Base-by-base conservation (phyloP, 2,888 invertebrate genomes). In the Eulithis prunata region DNA sequence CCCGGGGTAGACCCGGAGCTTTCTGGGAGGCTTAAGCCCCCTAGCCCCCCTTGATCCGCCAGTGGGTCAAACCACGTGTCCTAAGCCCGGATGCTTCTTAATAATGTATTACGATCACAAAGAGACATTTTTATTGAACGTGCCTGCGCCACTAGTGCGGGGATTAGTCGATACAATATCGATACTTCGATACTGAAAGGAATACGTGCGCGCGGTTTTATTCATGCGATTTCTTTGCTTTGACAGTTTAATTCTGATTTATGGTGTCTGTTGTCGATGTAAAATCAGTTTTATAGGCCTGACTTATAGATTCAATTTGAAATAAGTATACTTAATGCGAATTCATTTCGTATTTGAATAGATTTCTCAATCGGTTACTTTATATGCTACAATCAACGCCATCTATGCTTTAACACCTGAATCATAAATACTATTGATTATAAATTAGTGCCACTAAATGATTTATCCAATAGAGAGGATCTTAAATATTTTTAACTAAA, bases 131-230 rank as follows among this genome's bases (percentile, higher is more conserved):
- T 68, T 68, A 68, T 68, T 68, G 64, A 64, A 52, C 73, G 75
- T 75, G 75, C 62, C 68, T 60, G n/a, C 11, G 11, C 65, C 32
- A 28, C 62, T 75, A 75, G 75, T 59, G 71, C 55, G 63, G 73
- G 68, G 73, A 68, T 75, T 72, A 75, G 38, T 62, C 66, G 64
- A 65, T 71, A 46, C 8, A 56, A 54, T 61, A 45, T 68, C 67
- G 67, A 68, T 67, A 56, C 13, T 47, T 47, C 13, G 53, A 38
- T 41, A 41, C 54, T 60, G 52, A 62, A 67, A 58, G 52, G 57
- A 43, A 56, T 5, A 64, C 68, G 68, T 68, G 68, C 51, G 51
- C 36, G 41, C 21, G 61, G 61, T 54, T 58, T 32, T 14, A 52
- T 61, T 52, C 12, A n/a, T 49, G 54, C 61, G 68, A 68, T 68